Evolutionary conservation across 2,888 invertebrate genomes (phyloP).

Genomic region (Drosophila paucipuncta): DNA sequence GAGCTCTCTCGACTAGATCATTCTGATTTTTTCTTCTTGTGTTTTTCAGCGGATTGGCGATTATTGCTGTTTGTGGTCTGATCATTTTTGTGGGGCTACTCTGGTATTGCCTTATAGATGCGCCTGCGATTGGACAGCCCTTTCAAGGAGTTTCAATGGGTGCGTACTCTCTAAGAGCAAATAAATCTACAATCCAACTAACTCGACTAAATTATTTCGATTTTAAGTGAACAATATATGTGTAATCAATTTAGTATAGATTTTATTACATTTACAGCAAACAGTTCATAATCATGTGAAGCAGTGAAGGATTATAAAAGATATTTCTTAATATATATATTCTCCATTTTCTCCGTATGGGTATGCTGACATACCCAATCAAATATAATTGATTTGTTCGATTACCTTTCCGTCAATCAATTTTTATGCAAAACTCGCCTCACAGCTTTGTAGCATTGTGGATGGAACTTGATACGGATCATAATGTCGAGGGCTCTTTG

Average conservation of each 20-base stretch:
- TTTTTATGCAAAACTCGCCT: not conserved
- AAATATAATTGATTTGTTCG: conserved; percentile 6
- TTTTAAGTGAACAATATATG: not conserved
- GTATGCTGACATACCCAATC: not conserved
- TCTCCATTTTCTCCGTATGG: not conserved
- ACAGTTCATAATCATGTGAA: not conserved
- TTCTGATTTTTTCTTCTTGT: not conserved
- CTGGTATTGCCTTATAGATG: conserved; percentile 88
- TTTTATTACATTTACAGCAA: not conserved
- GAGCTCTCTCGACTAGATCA: not conserved
- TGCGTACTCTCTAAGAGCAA: conserved; percentile 28
- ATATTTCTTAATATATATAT: not conserved
- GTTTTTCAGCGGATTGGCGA: conserved; percentile 85
- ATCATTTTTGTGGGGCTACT: conserved; percentile 88
- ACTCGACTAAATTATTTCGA: not conserved
- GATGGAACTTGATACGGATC: not conserved
- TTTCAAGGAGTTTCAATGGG: conserved; percentile 82
- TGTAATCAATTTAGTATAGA: not conserved
- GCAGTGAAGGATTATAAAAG: not conserved
- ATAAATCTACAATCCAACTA: not conserved
- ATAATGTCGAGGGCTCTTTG: not conserved
- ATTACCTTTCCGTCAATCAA: conserved; percentile 4
- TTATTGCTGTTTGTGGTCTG: conserved; percentile 89
- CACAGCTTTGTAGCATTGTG: not conserved
- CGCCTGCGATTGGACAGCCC: conserved; percentile 81